Conservation (phyloP, 2,797 vertebrate genomes). For the Cyclura pinguis region DNA sequence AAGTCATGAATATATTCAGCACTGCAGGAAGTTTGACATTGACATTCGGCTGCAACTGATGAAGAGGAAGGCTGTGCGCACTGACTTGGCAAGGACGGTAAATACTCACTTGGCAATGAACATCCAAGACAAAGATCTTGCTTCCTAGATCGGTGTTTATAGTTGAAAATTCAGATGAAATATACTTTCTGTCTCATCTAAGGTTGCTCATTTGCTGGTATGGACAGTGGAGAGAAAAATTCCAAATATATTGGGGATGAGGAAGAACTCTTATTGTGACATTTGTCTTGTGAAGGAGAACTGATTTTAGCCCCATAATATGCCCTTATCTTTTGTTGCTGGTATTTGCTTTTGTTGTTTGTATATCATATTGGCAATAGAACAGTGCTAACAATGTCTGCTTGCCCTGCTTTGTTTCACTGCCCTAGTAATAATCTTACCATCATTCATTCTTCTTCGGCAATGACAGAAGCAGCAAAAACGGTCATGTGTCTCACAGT, state of each 20-base stretch:
- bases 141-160: background rate
- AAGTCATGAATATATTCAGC: slow-evolving; percentile 91
- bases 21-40: slow-evolving; percentile 91
- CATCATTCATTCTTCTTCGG: background rate
- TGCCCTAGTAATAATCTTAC: background rate
- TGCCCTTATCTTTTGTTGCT: background rate
- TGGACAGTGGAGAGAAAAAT: background rate
- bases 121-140: background rate
- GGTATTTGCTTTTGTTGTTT: background rate
- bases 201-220: background rate
- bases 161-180: background rate
- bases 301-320: background rate
- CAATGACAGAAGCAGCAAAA: background rate
- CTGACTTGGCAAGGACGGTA: slow-evolving; percentile 88
- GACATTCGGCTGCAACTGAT: slow-evolving; percentile 90
- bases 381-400: background rate
- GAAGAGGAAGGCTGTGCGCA: slow-evolving; percentile 79
- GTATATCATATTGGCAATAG: background rate
- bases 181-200: background rate
- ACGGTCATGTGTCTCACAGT: background rate
- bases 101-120: slow-evolving; percentile 25
- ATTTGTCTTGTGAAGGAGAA: background rate
- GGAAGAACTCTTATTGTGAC: no score
- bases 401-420: background rate
- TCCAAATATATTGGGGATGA: background rate